Evolutionary conservation across 2,797 vertebrate species (phyloP), one percentile per base, ranked within the genome.

Genomic region (Sternarchorhynchus goeldii): DNA sequence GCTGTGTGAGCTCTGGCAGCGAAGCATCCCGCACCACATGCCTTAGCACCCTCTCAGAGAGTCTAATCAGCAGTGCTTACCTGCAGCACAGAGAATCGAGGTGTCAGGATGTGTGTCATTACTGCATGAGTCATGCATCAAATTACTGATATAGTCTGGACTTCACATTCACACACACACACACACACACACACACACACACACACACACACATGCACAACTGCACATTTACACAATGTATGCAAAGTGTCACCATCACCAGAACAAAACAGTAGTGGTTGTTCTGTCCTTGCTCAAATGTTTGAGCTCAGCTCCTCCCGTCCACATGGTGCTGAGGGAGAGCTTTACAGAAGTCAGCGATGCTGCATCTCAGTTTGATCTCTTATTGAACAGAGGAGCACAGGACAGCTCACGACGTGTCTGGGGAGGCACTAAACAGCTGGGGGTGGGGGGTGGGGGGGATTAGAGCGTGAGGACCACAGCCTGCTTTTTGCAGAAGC

Each of bases 1-100:
- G 71, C 69, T 59, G 75, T 41, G 75, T 32, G 70, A 57, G 67
- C 71, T 68, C 53, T 67, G 25, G 57, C 53, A 56, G 59, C 55
- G 3, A 16, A 20, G 65, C 66, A 45, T 63, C 79, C 34, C 62
- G 75, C 68, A 60, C 86, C 81, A 77, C 79, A 85, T 74, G 82
- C 74, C 66, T 80, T 82, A 67, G 32, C 63, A 80, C 79, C 60
- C 41, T 73, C 78, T 82, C 3, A 71, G 83, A 83, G 84, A 78
- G 86, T 86, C 62, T 60, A 78, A 75, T 90, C 86, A 88, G 81
- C 84, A 78, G 62, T 58, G 69, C 83, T 86, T 85, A 87, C 77
- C 77, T 86, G 82, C 83, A 67, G 69, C 77, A 68, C 55, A 72
- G 65, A 78, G 77, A 86, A 82, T 56, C 80, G 71, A 87, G 70